Percentiles rank a stretch among this genome's conserved stretches.
Evolutionary conservation across 2,888 invertebrate genomes (phyloP).

Genomic region (Pandemis corylana): DNA sequence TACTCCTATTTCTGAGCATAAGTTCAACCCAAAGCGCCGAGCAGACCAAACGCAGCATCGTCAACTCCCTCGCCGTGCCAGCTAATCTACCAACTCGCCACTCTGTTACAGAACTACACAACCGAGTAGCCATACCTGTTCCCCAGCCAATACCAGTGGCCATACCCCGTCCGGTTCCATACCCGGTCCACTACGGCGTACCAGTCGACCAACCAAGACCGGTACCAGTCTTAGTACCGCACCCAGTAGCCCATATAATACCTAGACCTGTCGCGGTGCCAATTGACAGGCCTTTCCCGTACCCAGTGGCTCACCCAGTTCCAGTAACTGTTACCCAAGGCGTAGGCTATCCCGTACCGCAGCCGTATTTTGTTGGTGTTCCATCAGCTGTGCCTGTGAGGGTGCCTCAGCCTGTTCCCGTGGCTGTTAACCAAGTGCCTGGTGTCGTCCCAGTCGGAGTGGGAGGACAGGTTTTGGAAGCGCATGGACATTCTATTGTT

Average conservation of each 20-base stretch:
- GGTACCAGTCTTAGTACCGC: conserved; percentile 67
- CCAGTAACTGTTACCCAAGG: conserved; percentile 81
- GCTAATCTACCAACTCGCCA: conserved; percentile 66
- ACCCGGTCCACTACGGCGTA: conserved; percentile 79
- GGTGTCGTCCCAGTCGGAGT: conserved; percentile 26
- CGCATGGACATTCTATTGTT: conserved; percentile 48
- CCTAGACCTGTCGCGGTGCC: conserved; percentile 76
- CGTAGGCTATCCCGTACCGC: conserved; percentile 82
- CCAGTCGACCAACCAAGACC: conserved; percentile 72
- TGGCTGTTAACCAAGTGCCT: conserved; percentile 50
- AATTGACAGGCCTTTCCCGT: conserved; percentile 83
- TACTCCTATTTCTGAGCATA: conserved; percentile 54
- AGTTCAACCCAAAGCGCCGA: conserved; percentile 46
- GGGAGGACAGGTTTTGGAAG: conserved; percentile 43
- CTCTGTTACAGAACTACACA: conserved; percentile 74
- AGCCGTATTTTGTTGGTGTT: conserved; percentile 77
- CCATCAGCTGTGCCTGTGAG: conserved; percentile 72
- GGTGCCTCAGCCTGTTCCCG: conserved; percentile 67
- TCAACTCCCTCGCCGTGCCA: conserved; percentile 40
- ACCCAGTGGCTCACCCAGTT: conserved; percentile 82
- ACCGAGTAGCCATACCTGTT: conserved; percentile 81
- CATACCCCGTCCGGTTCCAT: conserved; percentile 77
- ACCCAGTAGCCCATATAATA: conserved; percentile 74
- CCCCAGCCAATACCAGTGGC: conserved; percentile 81
- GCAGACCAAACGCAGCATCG: conserved; percentile 45